phyloP scores from a whole-genome alignment of 37 sponge, comb jelly and placozoan genomes.

The Geodia barretti region DNA sequence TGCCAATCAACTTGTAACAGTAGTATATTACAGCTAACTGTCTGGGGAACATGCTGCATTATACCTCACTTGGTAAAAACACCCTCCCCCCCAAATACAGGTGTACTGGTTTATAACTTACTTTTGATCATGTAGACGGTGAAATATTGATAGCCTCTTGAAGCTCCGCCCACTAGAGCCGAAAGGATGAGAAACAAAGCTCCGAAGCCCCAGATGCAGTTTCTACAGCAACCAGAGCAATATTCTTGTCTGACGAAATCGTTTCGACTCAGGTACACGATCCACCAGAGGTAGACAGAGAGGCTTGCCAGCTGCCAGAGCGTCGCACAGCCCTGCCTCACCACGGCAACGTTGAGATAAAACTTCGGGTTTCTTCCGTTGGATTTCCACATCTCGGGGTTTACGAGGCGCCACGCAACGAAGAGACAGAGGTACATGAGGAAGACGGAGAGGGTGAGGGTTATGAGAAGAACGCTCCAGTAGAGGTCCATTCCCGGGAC shows the following conservation, averaged over 20 bases:
- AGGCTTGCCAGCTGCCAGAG: constrained; percentile 35
- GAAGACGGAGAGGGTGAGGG: constrained; percentile 23
- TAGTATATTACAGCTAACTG: no score
- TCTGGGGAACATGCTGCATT: no score
- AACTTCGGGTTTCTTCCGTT: constrained; percentile 6
- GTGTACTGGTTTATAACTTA: constrained; percentile 2
- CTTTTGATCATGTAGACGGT: constrained; percentile 45
- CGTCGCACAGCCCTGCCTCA: constrained; percentile 10
- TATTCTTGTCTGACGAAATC: constrained; percentile 12
- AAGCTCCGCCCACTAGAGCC: constrained; percentile 5
- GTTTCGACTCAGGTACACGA: constrained; percentile 20
- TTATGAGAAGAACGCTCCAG: constrained; percentile 48
- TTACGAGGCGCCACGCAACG: constrained; percentile 44
- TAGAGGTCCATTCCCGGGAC: constrained; percentile 64
- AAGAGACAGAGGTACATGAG: constrained; percentile 33
- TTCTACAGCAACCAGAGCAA: constrained; percentile 34
- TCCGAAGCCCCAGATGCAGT: constrained; percentile 50
- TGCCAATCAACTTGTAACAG: background rate
- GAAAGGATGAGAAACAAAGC: constrained; percentile 36
- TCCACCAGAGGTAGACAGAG: constrained; percentile 19
- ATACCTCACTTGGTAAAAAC: no score
- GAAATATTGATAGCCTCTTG: constrained; percentile 57
- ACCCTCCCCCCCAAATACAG: background rate
- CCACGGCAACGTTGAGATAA: constrained; percentile 16
- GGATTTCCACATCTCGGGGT: constrained; percentile 17